phyloP scores from a whole-genome alignment of 2,113 vertebrate genomes.

The Beaufortia kweichowensis region DNA sequence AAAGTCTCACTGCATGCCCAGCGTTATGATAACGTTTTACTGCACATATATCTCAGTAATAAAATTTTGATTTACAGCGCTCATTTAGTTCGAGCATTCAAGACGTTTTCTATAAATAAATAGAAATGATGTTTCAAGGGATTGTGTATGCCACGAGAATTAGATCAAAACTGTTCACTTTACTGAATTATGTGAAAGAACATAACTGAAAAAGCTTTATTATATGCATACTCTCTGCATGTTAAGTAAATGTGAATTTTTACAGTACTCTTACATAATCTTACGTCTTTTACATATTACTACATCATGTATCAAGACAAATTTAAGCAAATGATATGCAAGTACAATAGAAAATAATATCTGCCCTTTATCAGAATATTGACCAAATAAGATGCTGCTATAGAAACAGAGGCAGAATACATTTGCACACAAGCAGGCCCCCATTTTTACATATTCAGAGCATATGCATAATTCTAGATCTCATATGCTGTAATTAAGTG shows the following conservation, averaged over 20 bases:
- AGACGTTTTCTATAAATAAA: too few species aligned
- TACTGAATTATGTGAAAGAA: too few species aligned
- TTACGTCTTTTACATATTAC: not conserved
- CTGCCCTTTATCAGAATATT: constrained; percentile 38
- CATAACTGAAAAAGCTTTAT: too few species aligned
- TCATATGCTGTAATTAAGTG: constrained; percentile 76
- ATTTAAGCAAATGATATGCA: not conserved
- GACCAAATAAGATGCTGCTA: constrained; percentile 7
- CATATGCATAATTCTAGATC: constrained; percentile 64
- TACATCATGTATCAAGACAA: not conserved
- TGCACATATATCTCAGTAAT: too few species aligned
- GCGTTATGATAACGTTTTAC: too few species aligned
- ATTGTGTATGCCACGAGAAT: too few species aligned
- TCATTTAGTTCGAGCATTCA: too few species aligned
- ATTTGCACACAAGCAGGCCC: constrained; percentile 37
- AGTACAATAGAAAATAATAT: constrained; percentile 20
- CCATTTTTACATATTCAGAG: constrained; percentile 57
- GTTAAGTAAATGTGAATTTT: not conserved
- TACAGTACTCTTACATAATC: not conserved
- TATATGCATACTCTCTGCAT: too few species aligned
- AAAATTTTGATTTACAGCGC: too few species aligned
- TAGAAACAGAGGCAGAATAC: constrained; percentile 25
- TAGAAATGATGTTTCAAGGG: too few species aligned
- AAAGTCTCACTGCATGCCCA: constrained; percentile 16
- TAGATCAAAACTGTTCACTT: too few species aligned